phyloP scores from a whole-genome alignment of 2,888 invertebrate species.

The Macrophya annulata region DNA sequence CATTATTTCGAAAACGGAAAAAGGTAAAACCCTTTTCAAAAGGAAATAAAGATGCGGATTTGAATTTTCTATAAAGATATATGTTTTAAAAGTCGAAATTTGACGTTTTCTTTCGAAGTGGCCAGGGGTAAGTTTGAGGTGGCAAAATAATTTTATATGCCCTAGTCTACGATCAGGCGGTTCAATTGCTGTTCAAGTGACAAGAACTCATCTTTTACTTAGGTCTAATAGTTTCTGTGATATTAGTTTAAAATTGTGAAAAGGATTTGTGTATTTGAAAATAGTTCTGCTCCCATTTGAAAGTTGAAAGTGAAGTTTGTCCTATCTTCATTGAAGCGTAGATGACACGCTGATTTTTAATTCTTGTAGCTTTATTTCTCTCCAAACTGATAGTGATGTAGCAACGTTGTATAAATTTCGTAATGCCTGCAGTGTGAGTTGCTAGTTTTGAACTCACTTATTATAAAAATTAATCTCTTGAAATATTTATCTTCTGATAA shows the following conservation, averaged over 20 bases:
- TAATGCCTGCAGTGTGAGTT: background rate
- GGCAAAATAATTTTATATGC: no score
- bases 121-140: no score
- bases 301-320: background rate
- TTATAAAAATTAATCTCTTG: background rate
- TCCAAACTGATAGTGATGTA: background rate
- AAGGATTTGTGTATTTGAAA: background rate
- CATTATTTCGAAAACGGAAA: no score
- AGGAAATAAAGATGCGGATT: no score
- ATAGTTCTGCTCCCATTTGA: background rate
- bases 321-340: background rate
- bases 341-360: background rate
- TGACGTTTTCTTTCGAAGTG: no score
- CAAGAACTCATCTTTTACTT: background rate
- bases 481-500: background rate
- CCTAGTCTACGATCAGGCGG: no score
- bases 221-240: background rate
- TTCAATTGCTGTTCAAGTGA: background rate
- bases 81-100: no score
- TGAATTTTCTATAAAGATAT: no score
- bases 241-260: background rate
- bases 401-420: background rate
- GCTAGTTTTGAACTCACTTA: background rate
- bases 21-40: no score
- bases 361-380: background rate